Conservation (phyloP, 2,113 vertebrate genomes). For the Neoarius graeffei region DNA sequence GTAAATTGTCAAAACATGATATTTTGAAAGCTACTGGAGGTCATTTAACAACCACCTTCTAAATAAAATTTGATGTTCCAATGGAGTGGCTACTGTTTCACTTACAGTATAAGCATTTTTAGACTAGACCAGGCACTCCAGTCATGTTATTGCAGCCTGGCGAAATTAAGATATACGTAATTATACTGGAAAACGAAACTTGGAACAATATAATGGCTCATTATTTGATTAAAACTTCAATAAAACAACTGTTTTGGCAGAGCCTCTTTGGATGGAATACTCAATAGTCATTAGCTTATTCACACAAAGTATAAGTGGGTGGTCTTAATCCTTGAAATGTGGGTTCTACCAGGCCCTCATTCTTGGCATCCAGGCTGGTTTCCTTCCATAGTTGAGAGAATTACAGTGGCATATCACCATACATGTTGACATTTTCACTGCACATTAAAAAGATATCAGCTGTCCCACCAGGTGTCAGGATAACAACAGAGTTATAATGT, state of each 20-base stretch:
- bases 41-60: background rate
- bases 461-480: constrained; percentile 2
- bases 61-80: background rate
- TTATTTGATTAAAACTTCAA: background rate
- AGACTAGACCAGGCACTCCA: constrained; percentile 25
- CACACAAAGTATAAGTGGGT: background rate
- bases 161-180: background rate
- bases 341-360: background rate
- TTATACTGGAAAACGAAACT: background rate
- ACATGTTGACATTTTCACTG: background rate
- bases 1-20: constrained; percentile 17
- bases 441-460: background rate
- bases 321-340: background rate
- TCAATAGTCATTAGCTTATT: background rate
- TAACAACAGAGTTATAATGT: background rate
- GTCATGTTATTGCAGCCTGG: constrained; percentile 39
- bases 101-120: background rate
- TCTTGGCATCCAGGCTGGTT: background rate
- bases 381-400: background rate
- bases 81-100: background rate
- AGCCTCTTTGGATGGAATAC: background rate
- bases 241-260: constrained; percentile 7
- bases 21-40: background rate
- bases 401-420: background rate
- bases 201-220: constrained; percentile 1